Percentiles rank a stretch among this genome's conserved stretches.
These are phyloP conservation scores for Eclectus roratus DNA, from an alignment of 2,113 vertebrate genomes.

Conservation along the genomic window DNA sequence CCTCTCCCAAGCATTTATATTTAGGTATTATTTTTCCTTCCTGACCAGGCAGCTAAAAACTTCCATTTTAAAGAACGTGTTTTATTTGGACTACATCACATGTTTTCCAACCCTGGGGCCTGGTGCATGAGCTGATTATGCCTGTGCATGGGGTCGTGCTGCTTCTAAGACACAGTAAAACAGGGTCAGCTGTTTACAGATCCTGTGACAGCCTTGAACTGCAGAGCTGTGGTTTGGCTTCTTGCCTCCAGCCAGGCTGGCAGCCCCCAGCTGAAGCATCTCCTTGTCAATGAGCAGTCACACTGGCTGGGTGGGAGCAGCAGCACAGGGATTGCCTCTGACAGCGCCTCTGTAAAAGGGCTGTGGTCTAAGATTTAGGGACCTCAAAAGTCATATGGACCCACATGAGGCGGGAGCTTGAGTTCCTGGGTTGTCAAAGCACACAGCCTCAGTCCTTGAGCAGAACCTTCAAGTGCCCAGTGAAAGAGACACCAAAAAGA, in stretches of 20 bases:
- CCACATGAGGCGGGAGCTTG: not conserved
- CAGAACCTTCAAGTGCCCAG: not conserved
- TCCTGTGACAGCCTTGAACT: not conserved
- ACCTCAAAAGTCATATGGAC: not conserved
- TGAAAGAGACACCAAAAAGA: not conserved
- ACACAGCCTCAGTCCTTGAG: not conserved
- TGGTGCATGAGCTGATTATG: not conserved
- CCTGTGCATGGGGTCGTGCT: not conserved
- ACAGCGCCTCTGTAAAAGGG: not conserved
- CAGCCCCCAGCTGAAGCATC: not conserved
- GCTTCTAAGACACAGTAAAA: not conserved
- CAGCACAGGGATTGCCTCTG: not conserved
- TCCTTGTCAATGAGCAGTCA: not conserved
- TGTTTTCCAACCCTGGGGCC: not conserved
- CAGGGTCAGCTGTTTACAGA: not conserved
- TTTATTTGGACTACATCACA: not conserved
- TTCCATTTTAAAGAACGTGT: not conserved
- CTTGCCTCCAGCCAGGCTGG: not conserved
- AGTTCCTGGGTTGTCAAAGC: not conserved
- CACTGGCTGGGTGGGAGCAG: not conserved
- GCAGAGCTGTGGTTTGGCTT: not conserved
- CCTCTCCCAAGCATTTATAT: not conserved
- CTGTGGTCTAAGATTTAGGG: rapidly evolving
- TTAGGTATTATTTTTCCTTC: not conserved
- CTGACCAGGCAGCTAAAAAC: not conserved